Base-by-base conservation (phyloP, 2,888 invertebrate genomes). In the Yponomeuta sedellus region DNA sequence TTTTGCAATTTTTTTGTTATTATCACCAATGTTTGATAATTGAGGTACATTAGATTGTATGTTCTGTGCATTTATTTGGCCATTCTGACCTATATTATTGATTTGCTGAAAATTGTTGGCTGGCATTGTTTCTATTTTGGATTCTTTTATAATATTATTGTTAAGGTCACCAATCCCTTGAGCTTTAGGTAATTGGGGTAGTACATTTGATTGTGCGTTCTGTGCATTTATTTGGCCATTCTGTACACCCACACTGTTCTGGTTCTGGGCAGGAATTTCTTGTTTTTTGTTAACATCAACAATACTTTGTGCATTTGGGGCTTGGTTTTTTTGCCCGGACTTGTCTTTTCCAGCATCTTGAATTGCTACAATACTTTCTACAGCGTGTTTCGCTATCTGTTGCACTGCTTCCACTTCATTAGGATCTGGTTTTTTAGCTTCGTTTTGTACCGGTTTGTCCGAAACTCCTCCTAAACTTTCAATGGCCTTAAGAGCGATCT, bases 401-500 rank as follows among this genome's bases (percentile, higher is more conserved):
- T 91, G 82, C 1, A 87, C 86, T n/a, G 85, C 89, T 25, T 86
- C 80, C 10, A 40, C 22, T 28, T 16, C 61, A 40, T 64, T 73
- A 3, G 74, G 76, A 65, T 67, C 67, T 16, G 68, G 66, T 66
- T 66, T 65, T 19, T 69, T 68, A 25, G 71, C 73, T 20, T 73
- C 72, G 65, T 69, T 67, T 6, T 66, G 66, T 61, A 61, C 66
- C 6, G 88, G 83, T 71, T 85, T 85, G 39, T 91, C 88, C 0
- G 88, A 77, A 1, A 84, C 88, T 0, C 85, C 88, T 1, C 82
- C 84, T 22, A 92, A 75, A 68, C 88, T 90, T 71, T 91, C 79
- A 68, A 92, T 90, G 1, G 92, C 92, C 68, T 87, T 82, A 70
- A 87, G 81, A 0, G 92, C 91, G 58, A 92, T 89, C 71, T 92